Evolutionary conservation across 2,888 invertebrate genomes (phyloP).

Genomic region (Selenia dentaria): DNA sequence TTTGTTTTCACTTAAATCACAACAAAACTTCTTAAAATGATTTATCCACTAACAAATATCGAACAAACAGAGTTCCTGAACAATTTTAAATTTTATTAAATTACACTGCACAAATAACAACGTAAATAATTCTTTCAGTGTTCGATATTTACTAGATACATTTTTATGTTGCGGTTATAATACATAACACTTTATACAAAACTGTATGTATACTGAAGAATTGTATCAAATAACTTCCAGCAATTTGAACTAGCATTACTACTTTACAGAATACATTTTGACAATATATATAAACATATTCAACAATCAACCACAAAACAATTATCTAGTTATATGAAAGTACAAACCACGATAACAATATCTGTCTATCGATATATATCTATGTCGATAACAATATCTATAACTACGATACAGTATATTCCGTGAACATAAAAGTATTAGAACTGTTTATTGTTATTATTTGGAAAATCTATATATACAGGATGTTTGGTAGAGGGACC

Average conservation of each 20-base stretch:
- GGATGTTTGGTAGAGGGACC: too few species aligned
- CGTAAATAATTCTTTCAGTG: too few species aligned
- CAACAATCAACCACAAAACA: slow-evolving; percentile 5
- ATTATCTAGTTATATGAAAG: slow-evolving; percentile 8
- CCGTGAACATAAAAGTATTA: too few species aligned
- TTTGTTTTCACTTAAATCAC: slow-evolving; percentile 65
- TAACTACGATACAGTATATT: too few species aligned
- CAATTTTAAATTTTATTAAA: too few species aligned
- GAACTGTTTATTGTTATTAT: too few species aligned
- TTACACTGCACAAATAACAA: too few species aligned
- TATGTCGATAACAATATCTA: too few species aligned
- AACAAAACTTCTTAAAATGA: slow-evolving; percentile 48
- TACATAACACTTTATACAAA: slow-evolving; percentile 18
- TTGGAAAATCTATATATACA: too few species aligned
- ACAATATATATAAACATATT: neutral
- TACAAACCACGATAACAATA: too few species aligned
- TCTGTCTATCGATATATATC: too few species aligned
- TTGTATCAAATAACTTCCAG: neutral
- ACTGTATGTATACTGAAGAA: slow-evolving; percentile 4
- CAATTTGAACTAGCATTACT: slow-evolving; percentile 2
- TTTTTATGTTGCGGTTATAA: slow-evolving; percentile 4
- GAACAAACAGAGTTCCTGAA: too few species aligned
- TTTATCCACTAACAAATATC: slow-evolving; percentile 41
- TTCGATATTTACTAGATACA: slow-evolving; percentile 25
- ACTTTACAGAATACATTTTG: neutral